A percentile compares a stretch with the other conserved stretches of the same genome.
Conservation (phyloP, 2,113 vertebrate genomes). For the Heteronetta atricapilla region DNA sequence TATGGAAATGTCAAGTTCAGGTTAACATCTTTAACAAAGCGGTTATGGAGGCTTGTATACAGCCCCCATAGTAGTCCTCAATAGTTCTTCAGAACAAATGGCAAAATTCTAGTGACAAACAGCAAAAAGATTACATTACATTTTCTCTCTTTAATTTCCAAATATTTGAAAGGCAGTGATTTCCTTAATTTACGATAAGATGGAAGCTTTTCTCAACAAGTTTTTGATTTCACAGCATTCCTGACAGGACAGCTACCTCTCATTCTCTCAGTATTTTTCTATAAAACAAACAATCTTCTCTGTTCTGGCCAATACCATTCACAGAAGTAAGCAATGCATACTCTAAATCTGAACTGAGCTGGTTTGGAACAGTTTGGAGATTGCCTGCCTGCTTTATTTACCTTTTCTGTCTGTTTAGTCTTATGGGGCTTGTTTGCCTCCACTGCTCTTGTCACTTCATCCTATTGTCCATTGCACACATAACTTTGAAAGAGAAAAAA, state of each 20-base stretch:
- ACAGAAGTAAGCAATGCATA: neutral
- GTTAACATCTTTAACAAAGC: neutral
- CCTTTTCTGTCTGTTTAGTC: neutral
- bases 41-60: neutral
- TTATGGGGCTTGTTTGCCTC: neutral
- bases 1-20: neutral
- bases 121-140: neutral
- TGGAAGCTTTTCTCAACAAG: neutral
- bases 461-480: neutral
- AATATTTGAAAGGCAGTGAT: neutral
- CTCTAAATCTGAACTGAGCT: neutral
- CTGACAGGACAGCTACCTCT: neutral
- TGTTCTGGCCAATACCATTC: accelerated
- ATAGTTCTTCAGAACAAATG: neutral
- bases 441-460: neutral
- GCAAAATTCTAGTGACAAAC: neutral
- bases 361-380: neutral
- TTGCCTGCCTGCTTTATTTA: neutral
- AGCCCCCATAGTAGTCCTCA: neutral
- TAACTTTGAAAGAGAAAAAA: neutral
- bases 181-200: neutral
- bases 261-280: neutral
- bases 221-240: neutral
- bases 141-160: neutral
- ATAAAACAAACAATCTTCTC: neutral